phyloP scores from a whole-genome alignment of 2,113 vertebrate species.

The Phylloscopus trochilus region DNA sequence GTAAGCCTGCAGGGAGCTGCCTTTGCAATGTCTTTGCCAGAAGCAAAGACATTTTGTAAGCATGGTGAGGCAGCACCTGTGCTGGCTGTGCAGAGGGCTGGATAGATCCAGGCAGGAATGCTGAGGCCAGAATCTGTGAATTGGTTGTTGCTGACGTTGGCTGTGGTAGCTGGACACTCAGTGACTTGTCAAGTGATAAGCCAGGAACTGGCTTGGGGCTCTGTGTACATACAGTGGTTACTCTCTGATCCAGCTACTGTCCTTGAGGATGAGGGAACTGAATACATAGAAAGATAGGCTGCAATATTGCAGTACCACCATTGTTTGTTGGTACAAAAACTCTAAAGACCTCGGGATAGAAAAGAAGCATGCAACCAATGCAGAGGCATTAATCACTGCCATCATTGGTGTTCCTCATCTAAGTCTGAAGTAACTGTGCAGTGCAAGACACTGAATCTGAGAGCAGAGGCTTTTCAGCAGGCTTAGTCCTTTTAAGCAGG shows the following conservation, averaged over 20 bases:
- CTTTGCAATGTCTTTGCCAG: background rate
- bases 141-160: accelerated
- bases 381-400: background rate
- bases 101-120: background rate
- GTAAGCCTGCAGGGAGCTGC: background rate
- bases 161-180: background rate
- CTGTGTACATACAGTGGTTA: background rate
- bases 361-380: background rate
- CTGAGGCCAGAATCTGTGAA: background rate
- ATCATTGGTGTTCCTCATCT: background rate
- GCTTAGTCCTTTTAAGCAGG: background rate
- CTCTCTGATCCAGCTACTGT: background rate
- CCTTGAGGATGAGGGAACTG: background rate
- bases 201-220: background rate
- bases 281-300: background rate
- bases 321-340: background rate
- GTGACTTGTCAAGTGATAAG: background rate
- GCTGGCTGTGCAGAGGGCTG: background rate
- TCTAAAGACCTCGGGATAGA: background rate
- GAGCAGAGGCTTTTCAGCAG: background rate
- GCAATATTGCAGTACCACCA: background rate
- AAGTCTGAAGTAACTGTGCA: background rate
- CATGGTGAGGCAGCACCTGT: background rate
- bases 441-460: background rate
- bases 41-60: background rate